Evolutionary conservation across 2,888 invertebrate genomes (phyloP), one percentile per base, ranked within the genome.

Genomic region (Heliconius ethilla): DNA sequence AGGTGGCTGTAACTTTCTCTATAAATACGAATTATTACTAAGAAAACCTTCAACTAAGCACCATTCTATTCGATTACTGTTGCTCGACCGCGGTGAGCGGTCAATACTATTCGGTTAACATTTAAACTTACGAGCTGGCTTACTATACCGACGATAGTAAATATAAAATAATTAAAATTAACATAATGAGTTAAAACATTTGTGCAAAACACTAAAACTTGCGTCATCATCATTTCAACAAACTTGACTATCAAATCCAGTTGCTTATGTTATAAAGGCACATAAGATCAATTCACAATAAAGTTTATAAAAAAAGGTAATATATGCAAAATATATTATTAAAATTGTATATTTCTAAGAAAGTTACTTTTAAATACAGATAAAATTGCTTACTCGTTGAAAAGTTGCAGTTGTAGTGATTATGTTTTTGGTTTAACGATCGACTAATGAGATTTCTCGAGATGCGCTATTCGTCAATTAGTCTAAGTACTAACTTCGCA

Each of bases 1-100:
- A 84, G 86, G 86, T 87, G 86, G 86, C 82, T 86, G 87, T 88
- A 87, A 89, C 87, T 87, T 85, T 82, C 85, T 87, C 87, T 91
- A 90, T 90, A 91, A 90, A 90, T 91, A 91, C 84, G 83, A 84
- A 87, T 90, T 89, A 91, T 86, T 85, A 84, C 90, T 93, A 92
- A 91, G 88, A 87, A 91, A 92, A 91, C 85, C 82, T 82, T 91
- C 87, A 86, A 91, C 92, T 93, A 94, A 94, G 94, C 94, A 94
- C 94, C 94, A 93, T 93, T 94, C 92, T 94, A 94, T 94, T 94
- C 94, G 93, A 93, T 94, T 88, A 90, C 90, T 89, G 91, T 92
- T 91, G 90, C 88, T 89, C 91, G 92, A 94, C 92, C 92, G 91
- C 91, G 92, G 92, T 92, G 91, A 93, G 90, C 90, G 87, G 89